Conservation (phyloP, 2,797 vertebrate genomes). For the Takifugu rubripes region DNA sequence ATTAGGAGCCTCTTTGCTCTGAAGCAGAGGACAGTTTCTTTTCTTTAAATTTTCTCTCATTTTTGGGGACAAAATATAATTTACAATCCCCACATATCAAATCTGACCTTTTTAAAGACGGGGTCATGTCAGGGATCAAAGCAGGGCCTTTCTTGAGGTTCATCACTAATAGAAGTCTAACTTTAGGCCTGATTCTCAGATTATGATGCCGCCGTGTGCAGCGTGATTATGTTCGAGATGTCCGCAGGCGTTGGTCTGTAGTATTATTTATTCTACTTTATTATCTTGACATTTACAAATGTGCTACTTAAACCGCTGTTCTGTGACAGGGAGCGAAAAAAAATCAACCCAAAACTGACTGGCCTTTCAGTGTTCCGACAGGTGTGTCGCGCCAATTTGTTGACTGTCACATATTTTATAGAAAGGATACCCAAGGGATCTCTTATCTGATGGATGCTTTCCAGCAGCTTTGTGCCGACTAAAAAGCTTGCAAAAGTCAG, state of each 20-base stretch:
- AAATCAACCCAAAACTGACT: slow-evolving; percentile 30
- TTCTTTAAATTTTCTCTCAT: slow-evolving; percentile 11
- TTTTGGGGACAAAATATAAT: background rate
- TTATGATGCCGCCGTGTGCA: slow-evolving; percentile 5
- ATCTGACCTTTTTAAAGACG: slow-evolving; percentile 14
- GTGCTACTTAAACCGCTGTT: slow-evolving; percentile 24
- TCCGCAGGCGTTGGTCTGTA: slow-evolving; percentile 5
- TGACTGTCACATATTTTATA: slow-evolving; percentile 68
- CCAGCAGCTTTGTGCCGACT: slow-evolving; percentile 79
- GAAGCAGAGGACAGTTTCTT: slow-evolving; percentile 35
- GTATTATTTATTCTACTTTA: slow-evolving; percentile 15
- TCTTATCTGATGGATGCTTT: slow-evolving; percentile 77
- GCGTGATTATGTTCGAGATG: slow-evolving; percentile 1
- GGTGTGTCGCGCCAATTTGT: slow-evolving; percentile 69
- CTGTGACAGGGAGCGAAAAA: slow-evolving; percentile 42
- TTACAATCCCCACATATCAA: background rate
- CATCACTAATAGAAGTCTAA: slow-evolving; percentile 22
- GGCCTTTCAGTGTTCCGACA: slow-evolving; percentile 62
- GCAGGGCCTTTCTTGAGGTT: slow-evolving; percentile 21
- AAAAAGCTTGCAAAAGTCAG: slow-evolving; percentile 78
- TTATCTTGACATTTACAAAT: slow-evolving; percentile 30
- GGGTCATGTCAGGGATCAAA: slow-evolving; percentile 22
- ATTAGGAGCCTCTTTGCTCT: slow-evolving; percentile 28
- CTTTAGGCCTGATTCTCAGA: slow-evolving; percentile 10
- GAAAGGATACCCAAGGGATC: slow-evolving; percentile 70